Percentiles rank a stretch among this genome's conserved stretches.
phyloP scores from a whole-genome alignment of 2,113 vertebrate species.

The Phasianus colchicus region DNA sequence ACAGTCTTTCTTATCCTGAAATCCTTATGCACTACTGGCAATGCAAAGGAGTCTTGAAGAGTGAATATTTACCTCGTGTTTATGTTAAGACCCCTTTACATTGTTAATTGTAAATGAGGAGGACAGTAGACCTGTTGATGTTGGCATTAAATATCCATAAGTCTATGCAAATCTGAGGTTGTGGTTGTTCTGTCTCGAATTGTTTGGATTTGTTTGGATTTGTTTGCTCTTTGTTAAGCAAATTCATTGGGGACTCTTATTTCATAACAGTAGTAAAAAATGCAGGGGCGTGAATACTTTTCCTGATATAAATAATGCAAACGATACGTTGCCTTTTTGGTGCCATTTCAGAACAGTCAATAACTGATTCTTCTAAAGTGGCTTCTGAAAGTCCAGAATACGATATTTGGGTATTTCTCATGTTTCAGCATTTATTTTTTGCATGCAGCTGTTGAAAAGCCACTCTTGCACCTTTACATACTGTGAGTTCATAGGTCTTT shows the following conservation, averaged over 20 bases:
- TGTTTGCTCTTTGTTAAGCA: neutral
- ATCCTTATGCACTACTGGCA: neutral
- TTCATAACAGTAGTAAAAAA: neutral
- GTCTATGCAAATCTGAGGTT: constrained; percentile 3
- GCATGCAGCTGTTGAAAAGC: neutral
- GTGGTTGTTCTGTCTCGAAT: neutral
- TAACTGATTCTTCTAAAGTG: neutral
- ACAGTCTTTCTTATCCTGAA: neutral
- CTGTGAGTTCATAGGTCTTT: neutral
- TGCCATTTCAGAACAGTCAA: constrained; percentile 22
- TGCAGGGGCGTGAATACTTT: neutral
- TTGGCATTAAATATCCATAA: neutral
- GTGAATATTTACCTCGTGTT: neutral
- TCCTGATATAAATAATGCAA: neutral
- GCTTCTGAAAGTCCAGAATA: neutral
- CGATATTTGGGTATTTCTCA: neutral
- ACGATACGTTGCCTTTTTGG: neutral
- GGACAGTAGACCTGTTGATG: neutral
- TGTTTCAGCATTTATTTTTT: neutral
- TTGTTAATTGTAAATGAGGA: neutral
- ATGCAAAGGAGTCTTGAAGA: neutral
- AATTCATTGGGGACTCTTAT: neutral
- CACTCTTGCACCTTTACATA: neutral
- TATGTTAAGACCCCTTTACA: neutral
- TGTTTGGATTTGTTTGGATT: neutral